Base-by-base conservation (phyloP, 2,888 invertebrate species). In the Tanaodytes sp. region DNA sequence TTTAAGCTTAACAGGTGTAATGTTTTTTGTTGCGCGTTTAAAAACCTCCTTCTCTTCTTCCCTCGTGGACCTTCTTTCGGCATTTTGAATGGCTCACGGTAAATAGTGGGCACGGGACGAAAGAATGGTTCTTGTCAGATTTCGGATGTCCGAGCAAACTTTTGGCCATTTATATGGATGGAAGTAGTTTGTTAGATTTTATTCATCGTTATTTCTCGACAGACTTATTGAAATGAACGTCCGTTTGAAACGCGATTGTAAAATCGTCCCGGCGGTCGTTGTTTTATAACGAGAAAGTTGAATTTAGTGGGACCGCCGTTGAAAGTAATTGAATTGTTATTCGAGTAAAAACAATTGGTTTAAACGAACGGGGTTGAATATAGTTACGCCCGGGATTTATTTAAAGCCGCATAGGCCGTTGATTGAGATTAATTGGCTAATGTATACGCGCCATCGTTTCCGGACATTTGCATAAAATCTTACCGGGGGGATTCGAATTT, bases 281-380 rank as follows among this genome's bases (percentile, higher is more conserved):
- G 58, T 58, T 58, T 48, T 48, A 58, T 39, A 49, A 49, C 42
- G 14, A 31, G 16, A 31, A 23, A 30, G 46, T 33, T 40, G 20
- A 31, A 30, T 59, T 48, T 49, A 33, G 31, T 23, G 23, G 48
- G 42, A 31, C 23, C 5, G 49, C 16, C 20, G 40, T 49, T 31
- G 20, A 59, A 49, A 59, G 58, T 42, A 59, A 59, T 49, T 59
- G 42, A 49, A 49, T 49, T 59, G 58, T 59, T 59, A 59, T 59
- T 49, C 16, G 15, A 49, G 48, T 30, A 31, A 49, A 58, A 39
- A 58, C 58, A 58, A 39, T 58, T 58, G 19, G 12, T 20, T 40
- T 40, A 30, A 40, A 39, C 11, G 40, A 58, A 9, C 15, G 37
- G 18, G 6, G n/a, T 16, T 6, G 30, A 27, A 31, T 40, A 14